Percentiles rank a stretch among this genome's conserved stretches.
Evolutionary conservation across 1,140 invertebrate genomes (phyloP).

Genomic region (Saccostrea echinata): DNA sequence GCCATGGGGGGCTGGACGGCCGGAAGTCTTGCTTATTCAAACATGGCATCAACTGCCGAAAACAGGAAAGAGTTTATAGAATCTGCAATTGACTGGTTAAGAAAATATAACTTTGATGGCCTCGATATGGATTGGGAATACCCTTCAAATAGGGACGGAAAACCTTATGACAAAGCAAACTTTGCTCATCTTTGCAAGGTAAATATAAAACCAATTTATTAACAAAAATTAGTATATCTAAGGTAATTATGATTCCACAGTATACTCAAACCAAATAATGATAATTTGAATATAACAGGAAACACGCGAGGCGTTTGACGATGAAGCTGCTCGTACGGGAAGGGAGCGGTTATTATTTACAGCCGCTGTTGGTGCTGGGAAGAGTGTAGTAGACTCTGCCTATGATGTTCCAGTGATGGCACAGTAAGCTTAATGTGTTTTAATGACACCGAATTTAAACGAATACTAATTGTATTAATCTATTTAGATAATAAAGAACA

Average conservation of each 20-base stretch:
- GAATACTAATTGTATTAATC: too few relatives aligned
- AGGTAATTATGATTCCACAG: too few relatives aligned
- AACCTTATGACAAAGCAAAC: slow-evolving; percentile 44
- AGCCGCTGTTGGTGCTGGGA: slow-evolving; percentile 79
- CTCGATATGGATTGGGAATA: slow-evolving; percentile 98
- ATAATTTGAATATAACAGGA: slow-evolving; percentile 51
- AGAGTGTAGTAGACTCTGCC: slow-evolving; percentile 75
- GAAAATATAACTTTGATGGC: slow-evolving; percentile 96
- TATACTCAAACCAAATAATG: neutral
- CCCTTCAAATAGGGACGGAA: slow-evolving; percentile 91
- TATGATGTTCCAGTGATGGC: slow-evolving; percentile 78
- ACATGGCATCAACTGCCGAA: slow-evolving; percentile 42
- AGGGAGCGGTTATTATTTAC: slow-evolving; percentile 71
- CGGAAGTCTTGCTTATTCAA: slow-evolving; percentile 47
- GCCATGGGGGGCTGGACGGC: slow-evolving; percentile 95
- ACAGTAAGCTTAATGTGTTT: slow-evolving; percentile 62
- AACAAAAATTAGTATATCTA: neutral
- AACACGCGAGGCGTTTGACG: slow-evolving; percentile 55
- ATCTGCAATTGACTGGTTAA: slow-evolving; percentile 89
- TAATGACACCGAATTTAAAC: too few relatives aligned
- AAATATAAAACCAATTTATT: neutral
- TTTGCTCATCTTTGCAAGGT: slow-evolving; percentile 52
- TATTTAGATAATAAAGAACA: too few relatives aligned
- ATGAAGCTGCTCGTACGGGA: slow-evolving; percentile 56
- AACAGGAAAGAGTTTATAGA: slow-evolving; percentile 64